Conservation (phyloP, 2,797 vertebrate genomes). For the Pristis pectinata region DNA sequence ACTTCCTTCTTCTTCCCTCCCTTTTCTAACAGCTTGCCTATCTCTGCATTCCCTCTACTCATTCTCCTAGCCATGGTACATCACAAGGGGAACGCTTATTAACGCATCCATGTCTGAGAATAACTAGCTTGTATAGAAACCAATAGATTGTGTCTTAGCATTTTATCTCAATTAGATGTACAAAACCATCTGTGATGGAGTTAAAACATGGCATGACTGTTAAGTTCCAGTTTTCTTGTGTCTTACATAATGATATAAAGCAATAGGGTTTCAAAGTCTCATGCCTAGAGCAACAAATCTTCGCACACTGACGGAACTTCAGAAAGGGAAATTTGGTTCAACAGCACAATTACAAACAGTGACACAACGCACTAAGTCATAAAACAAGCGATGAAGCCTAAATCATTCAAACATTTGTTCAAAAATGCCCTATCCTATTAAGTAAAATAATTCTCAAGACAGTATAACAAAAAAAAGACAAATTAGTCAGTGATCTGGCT, state of each 20-base stretch:
- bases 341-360: neutral
- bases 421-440: neutral
- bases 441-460: neutral
- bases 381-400: neutral
- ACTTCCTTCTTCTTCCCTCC: too few relatives aligned
- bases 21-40: too few relatives aligned
- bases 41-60: too few relatives aligned
- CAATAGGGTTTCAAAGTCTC: neutral
- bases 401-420: slow-evolving; percentile 1
- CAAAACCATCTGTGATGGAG: neutral
- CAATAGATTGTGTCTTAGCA: neutral
- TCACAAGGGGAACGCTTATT: too few relatives aligned
- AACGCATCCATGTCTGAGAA: too few relatives aligned
- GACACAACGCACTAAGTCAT: neutral
- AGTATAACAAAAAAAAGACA: neutral
- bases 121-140: neutral
- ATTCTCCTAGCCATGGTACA: too few relatives aligned
- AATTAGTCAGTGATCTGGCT: neutral
- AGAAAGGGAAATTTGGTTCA: neutral
- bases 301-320: neutral
- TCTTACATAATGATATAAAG: neutral
- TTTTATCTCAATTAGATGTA: neutral
- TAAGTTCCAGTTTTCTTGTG: neutral
- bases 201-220: neutral
- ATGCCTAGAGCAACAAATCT: neutral